Evolutionary conservation across 2,888 invertebrate genomes (phyloP), one percentile per base, ranked within the genome.

Genomic region (Eledona agricola): DNA sequence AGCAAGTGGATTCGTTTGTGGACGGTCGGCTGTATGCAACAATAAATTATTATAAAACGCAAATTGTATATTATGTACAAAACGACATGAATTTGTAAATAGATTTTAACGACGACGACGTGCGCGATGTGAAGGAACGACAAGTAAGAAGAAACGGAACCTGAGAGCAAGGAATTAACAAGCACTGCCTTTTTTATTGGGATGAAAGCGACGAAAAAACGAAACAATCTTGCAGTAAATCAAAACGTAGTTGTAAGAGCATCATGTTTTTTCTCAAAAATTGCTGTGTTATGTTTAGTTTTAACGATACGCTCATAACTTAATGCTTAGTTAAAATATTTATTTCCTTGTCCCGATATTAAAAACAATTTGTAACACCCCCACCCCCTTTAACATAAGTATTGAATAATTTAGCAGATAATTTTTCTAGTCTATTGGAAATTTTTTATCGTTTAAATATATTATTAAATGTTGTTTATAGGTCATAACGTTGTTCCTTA

Each of bases 341-440:
- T 70, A 69, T 70, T 69, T 66, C 61, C 63, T 61, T 59, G 66
- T 58, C 47, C 45, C 54, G 55, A 59, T 62, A 58, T 58, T 58
- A 52, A 64, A 60, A 63, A 57, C 64, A 54, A 50, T 57, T 37
- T 57, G 47, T 51, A 65, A 67, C 63, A 62, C 50, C 26, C 58
- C 60, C 43, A n/a, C n/a, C n/a, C n/a, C n/a, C n/a, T n/a, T 28
- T 61, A 59, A 58, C 50, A 58, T 60, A 56, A 58, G 42, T 65
- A 65, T 60, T 60, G 58, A 65, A 65, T 67, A 63, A 59, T 62
- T 65, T 69, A 69, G 66, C 60, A 63, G 60, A 63, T 70, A 66
- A 66, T 69, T 70, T 68, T 70, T 71, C 71, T 71, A 71, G 71
- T 71, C 71, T 70, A 66, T 67, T 45, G 63, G 62, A 61, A 42